A percentile compares a stretch with the other conserved stretches of the same genome.
Conservation (phyloP, 2,113 vertebrate genomes). For the Aptenodytes patagonicus region DNA sequence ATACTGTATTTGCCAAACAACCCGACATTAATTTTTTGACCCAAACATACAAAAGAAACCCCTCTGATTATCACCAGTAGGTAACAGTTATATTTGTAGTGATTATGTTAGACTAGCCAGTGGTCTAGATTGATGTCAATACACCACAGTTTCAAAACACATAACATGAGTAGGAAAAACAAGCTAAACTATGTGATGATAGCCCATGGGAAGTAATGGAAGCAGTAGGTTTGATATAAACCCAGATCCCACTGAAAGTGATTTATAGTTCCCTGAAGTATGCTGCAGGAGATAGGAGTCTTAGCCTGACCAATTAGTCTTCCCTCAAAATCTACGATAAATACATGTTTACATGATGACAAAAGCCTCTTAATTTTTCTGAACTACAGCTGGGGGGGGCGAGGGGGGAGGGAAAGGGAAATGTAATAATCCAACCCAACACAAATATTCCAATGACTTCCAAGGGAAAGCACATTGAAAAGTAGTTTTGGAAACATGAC, state of each 20-base stretch:
- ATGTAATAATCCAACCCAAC: not conserved
- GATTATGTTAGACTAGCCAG: not conserved
- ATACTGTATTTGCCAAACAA: not conserved
- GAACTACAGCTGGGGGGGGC: not conserved
- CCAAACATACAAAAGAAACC: not conserved
- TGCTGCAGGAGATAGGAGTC: not conserved
- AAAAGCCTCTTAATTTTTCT: not conserved
- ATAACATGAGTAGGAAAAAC: not conserved
- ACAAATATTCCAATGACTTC: constrained; percentile 7
- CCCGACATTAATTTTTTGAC: not conserved
- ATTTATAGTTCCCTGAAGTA: not conserved
- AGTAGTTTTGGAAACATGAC: constrained; percentile 5
- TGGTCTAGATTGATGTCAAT: not conserved
- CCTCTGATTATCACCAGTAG: fast-evolving
- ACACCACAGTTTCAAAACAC: not conserved
- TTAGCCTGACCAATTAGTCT: not conserved
- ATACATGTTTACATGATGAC: not conserved
- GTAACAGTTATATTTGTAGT: not conserved
- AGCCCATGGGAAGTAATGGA: not conserved
- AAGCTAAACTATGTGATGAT: not conserved
- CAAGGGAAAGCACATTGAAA: constrained; percentile 4
- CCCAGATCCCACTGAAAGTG: not conserved
- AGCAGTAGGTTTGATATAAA: not conserved
- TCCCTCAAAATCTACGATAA: not conserved
- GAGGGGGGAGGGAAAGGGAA: not conserved